phyloP scores from a whole-genome alignment of 2,797 vertebrate genomes.

The Catharus ustulatus region DNA sequence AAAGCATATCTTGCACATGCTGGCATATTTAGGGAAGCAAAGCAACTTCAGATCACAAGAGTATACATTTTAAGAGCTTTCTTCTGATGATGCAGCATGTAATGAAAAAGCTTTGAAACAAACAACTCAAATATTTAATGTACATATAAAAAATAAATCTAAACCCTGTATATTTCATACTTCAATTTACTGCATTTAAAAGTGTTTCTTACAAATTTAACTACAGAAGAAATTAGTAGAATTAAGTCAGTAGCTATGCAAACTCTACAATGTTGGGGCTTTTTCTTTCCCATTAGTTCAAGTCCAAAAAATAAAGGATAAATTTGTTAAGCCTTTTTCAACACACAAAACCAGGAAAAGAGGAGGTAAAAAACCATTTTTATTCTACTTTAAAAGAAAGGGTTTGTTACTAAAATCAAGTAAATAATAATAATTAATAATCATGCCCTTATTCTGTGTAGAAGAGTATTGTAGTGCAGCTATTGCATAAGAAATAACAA shows the following conservation, averaged over 20 bases:
- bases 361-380: neutral
- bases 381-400: neutral
- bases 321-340: neutral
- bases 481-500: neutral
- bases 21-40: conserved; percentile 47
- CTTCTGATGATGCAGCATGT: conserved; percentile 35
- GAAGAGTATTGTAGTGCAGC: neutral
- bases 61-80: conserved; percentile 38
- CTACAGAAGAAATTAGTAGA: neutral
- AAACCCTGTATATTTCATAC: neutral
- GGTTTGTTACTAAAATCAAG: neutral
- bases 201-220: neutral
- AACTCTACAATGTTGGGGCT: neutral
- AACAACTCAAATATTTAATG: conserved; percentile 29
- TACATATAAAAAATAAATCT: conserved; percentile 34
- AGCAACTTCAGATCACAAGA: conserved; percentile 47
- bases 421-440: neutral
- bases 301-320: neutral
- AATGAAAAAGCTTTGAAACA: conserved; percentile 50
- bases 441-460: neutral
- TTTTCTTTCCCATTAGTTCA: neutral
- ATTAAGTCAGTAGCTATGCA: neutral
- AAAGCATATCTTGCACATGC: conserved; percentile 50
- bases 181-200: neutral
- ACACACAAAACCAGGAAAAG: neutral